These are phyloP conservation scores for Delichon dasypus DNA, from an alignment of 2,797 vertebrate species.

Conservation along the genomic window DNA sequence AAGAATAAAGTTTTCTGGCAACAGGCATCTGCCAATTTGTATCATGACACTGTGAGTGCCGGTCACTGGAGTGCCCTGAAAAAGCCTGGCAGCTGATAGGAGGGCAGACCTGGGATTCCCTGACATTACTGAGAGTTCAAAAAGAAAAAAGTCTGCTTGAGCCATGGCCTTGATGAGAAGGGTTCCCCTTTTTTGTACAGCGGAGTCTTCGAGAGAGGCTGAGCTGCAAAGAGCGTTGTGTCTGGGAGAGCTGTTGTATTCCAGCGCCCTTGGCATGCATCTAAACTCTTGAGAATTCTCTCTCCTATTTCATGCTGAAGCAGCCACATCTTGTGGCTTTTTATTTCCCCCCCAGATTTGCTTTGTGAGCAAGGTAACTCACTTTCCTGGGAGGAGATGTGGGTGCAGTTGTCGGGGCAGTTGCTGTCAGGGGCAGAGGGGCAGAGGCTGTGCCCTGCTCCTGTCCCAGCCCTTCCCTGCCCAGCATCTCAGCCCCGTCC, in stretches of 20 bases:
- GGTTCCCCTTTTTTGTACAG: neutral
- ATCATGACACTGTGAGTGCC: neutral
- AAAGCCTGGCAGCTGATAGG: neutral
- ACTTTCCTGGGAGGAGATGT: neutral
- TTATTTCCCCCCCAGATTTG: neutral
- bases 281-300: neutral
- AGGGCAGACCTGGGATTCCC: neutral
- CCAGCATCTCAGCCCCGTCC: neutral
- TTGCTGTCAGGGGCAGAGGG: neutral
- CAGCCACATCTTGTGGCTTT: neutral
- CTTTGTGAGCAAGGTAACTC: neutral
- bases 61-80: neutral
- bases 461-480: neutral
- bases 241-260: neutral
- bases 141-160: neutral
- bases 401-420: neutral
- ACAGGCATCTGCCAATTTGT: neutral
- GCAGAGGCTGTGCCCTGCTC: neutral
- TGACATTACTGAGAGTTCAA: neutral
- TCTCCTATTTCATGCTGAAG: neutral
- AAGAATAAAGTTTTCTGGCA: neutral
- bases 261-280: neutral
- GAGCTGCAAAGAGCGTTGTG: neutral
- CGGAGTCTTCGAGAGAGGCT: neutral
- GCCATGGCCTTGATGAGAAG: neutral